Percentiles rank a stretch among this genome's conserved stretches.
These are phyloP conservation scores for Mesochorus sp. DNA, from an alignment of 2,888 invertebrate species.

Conservation along the genomic window DNA sequence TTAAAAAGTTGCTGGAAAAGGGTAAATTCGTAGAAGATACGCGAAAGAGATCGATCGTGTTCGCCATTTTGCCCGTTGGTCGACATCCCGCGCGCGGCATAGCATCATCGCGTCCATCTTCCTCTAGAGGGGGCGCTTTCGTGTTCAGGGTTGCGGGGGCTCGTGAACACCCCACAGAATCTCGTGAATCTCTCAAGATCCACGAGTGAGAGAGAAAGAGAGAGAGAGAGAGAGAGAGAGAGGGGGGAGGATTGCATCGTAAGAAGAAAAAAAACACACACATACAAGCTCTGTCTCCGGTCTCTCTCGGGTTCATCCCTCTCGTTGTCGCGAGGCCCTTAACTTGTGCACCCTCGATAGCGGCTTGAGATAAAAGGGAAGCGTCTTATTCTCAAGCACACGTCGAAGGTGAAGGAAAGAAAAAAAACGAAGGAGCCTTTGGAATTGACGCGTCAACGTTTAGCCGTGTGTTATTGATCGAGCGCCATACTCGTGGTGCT, in stretches of 20 bases:
- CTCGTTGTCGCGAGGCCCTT: neutral
- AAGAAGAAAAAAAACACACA: neutral
- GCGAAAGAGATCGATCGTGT: slow-evolving; percentile 56
- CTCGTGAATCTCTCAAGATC: slow-evolving; percentile 41
- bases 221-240: neutral
- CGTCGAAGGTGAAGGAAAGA: slow-evolving; percentile 3
- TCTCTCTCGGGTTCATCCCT: neutral
- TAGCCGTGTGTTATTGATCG: slow-evolving; percentile 66
- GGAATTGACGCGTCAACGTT: slow-evolving; percentile 76
- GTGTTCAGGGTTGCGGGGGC: slow-evolving; percentile 1
- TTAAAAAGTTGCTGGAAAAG: neutral
- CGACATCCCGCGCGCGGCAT: slow-evolving; percentile 71
- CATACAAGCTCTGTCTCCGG: neutral
- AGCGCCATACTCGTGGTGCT: slow-evolving; percentile 64
- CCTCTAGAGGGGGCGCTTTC: slow-evolving; percentile 30
- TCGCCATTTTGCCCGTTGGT: slow-evolving; percentile 78
- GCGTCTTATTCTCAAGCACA: neutral
- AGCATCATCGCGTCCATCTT: slow-evolving; percentile 59
- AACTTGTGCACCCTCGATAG: neutral
- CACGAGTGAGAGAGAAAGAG: slow-evolving; percentile 4
- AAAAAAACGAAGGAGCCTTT: slow-evolving; percentile 15
- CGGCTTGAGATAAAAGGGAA: neutral
- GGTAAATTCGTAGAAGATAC: neutral
- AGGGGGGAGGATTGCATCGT: neutral
- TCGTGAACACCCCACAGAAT: slow-evolving; percentile 29